phyloP scores from a whole-genome alignment of 2,888 invertebrate species.

The Fragum whitleyi region DNA sequence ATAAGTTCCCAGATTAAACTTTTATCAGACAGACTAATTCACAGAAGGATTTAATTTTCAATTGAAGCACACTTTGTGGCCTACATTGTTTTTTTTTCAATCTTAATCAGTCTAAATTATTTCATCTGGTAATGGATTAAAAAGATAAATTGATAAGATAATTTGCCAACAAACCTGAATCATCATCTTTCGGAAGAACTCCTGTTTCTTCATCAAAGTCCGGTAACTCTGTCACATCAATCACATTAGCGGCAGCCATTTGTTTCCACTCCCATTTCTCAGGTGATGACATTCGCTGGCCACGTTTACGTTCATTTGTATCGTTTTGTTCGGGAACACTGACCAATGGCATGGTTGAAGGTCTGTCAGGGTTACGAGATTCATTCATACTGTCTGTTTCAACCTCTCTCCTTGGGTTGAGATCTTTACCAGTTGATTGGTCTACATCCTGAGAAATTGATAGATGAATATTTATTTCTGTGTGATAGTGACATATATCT shows the following conservation, averaged over 20 bases:
- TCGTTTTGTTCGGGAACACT: constrained; percentile 86
- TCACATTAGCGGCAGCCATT: constrained; percentile 96
- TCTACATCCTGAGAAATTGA: constrained; percentile 93
- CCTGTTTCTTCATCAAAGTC: constrained; percentile 99
- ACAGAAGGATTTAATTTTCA: too few relatives aligned
- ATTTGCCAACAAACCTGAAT: constrained; percentile 83
- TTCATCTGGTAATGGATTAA: too few relatives aligned
- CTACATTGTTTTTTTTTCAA: too few relatives aligned
- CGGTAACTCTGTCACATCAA: constrained; percentile 96
- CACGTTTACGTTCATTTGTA: constrained; percentile 71
- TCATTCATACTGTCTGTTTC: constrained; percentile 85
- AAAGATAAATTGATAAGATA: too few relatives aligned
- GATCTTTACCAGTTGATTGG: constrained; percentile 96
- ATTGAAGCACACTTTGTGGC: too few relatives aligned
- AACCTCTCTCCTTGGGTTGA: constrained; percentile 90
- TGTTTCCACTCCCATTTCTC: constrained; percentile 99
- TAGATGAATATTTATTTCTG: too few relatives aligned
- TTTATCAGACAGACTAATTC: too few relatives aligned
- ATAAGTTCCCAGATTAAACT: too few relatives aligned
- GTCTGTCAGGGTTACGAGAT: constrained; percentile 95
- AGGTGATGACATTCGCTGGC: constrained; percentile 93
- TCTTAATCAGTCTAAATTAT: too few relatives aligned
- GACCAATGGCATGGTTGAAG: constrained; percentile 87
- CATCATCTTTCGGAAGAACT: constrained; percentile 90
- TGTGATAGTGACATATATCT: too few relatives aligned